Evolutionary conservation across 2,797 vertebrate species (phyloP).

Genomic region (Takifugu rubripes): DNA sequence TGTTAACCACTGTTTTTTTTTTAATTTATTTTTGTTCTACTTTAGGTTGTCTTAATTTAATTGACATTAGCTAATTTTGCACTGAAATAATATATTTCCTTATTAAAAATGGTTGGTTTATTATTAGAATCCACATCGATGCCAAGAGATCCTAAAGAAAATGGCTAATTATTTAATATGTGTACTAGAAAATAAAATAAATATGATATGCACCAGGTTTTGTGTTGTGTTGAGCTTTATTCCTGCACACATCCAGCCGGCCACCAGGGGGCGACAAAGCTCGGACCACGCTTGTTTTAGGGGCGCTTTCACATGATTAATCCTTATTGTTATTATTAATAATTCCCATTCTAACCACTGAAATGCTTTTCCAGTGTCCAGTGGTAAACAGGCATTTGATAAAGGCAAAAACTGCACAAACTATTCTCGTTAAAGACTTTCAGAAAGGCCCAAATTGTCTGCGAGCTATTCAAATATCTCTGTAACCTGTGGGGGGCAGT

Average conservation of each 20-base stretch:
- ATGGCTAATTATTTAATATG: constrained; percentile 47
- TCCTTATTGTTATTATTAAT: constrained; percentile 12
- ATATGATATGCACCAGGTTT: constrained; percentile 39
- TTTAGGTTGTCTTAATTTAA: constrained; percentile 36
- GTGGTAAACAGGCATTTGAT: too few species aligned
- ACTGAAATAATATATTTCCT: constrained; percentile 58
- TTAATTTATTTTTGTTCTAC: constrained; percentile 17
- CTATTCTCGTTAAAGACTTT: too few species aligned
- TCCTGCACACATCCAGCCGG: neutral
- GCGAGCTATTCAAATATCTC: too few species aligned
- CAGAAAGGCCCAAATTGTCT: too few species aligned
- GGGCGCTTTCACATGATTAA: too few species aligned
- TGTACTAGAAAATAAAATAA: constrained; percentile 58
- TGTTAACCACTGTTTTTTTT: constrained; percentile 59
- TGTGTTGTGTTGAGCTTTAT: constrained; percentile 4
- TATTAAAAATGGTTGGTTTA: constrained; percentile 50
- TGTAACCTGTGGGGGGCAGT: too few species aligned
- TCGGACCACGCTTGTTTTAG: too few species aligned
- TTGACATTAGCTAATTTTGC: constrained; percentile 73
- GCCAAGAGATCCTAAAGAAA: constrained; percentile 33
- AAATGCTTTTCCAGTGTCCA: too few species aligned
- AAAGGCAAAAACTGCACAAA: too few species aligned
- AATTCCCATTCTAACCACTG: too few species aligned
- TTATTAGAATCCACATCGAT: constrained; percentile 27
- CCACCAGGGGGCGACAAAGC: too few species aligned